These are phyloP conservation scores for Antennarius striatus DNA, from an alignment of 2,113 vertebrate species.

Conservation along the genomic window DNA sequence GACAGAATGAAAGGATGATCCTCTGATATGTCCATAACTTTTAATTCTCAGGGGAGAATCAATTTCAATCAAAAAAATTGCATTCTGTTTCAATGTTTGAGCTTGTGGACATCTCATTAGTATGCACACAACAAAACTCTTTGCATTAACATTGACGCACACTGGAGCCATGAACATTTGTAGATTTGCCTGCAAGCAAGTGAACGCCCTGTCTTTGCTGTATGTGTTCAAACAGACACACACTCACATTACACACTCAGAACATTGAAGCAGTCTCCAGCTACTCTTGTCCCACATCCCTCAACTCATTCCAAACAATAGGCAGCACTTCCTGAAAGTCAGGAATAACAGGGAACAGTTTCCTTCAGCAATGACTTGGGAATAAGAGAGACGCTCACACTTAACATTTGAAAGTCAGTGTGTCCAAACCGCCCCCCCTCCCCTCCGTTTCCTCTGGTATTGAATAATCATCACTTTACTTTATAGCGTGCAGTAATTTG, in stretches of 20 bases:
- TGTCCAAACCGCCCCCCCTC: not conserved
- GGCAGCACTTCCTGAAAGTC: constrained; percentile 70
- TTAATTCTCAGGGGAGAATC: too few species aligned
- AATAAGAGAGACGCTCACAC: not conserved
- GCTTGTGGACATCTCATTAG: constrained; percentile 2
- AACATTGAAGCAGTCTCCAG: constrained; percentile 7
- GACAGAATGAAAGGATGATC: not conserved
- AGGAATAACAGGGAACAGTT: constrained; percentile 66
- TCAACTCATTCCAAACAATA: constrained; percentile 59
- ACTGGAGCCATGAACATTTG: not conserved
- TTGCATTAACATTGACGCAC: not conserved
- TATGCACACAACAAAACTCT: not conserved
- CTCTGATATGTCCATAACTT: too few species aligned
- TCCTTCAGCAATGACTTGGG: constrained; percentile 46
- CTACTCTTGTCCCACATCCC: constrained; percentile 49
- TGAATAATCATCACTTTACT: too few species aligned
- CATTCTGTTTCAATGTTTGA: not conserved
- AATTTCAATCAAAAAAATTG: too few species aligned
- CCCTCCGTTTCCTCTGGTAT: too few species aligned
- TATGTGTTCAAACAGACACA: not conserved
- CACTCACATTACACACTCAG: constrained; percentile 7
- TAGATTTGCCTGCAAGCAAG: not conserved
- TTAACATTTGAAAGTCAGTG: not conserved
- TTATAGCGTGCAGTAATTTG: too few species aligned
- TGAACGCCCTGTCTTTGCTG: constrained; percentile 11